Base-by-base conservation (phyloP, 2,888 invertebrate genomes). In the Tyria jacobaeae region DNA sequence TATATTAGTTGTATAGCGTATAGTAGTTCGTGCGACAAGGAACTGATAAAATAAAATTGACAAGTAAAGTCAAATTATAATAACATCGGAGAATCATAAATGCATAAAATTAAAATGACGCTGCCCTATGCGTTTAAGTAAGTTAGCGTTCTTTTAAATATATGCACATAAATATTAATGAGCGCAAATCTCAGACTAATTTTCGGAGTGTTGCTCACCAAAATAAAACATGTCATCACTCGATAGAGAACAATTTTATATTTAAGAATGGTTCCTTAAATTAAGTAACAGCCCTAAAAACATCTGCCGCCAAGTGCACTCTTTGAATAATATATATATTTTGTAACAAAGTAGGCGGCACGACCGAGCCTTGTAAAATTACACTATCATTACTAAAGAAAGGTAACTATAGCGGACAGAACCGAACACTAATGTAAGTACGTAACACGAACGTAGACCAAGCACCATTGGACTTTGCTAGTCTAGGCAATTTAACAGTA, bases 231-330 rank as follows among this genome's bases (percentile, higher is more conserved):
- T 50, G 31, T 50, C 60, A 60, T 54, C 21, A 39, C 34, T 62
- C 50, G 39, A 54, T 60, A 59, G 48, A 41, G 27, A 12, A 56
- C 49, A 62, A 56, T 58, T 56, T 66, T 70, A 54, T 10, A 41
- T 35, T 68, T 75, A 75, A 56, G 68, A 56, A 65, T 57, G 61
- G 49, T 53, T n/a, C 63, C 70, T 76, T 70, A 66, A 68, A 70
- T 62, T 76, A 75, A 76, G 64, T 76, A 73, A 74, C 66, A 75
- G 76, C 74, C 71, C 58, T 63, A 67, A 66, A 61, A 66, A 64
- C 12, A 66, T 66, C 61, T 50, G 57, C 61, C 47, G 51, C 53
- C 49, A 52, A n/a, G 41, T 66, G 62, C 60, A 41, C 35, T 51
- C 62, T 63, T 60, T 61, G 53, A 70, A 76, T 68, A 65, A 73